Percentiles rank a stretch among this genome's conserved stretches.
phyloP scores from a whole-genome alignment of 2,888 invertebrate species.

The Bursaphelenchus okinawaensis region DNA sequence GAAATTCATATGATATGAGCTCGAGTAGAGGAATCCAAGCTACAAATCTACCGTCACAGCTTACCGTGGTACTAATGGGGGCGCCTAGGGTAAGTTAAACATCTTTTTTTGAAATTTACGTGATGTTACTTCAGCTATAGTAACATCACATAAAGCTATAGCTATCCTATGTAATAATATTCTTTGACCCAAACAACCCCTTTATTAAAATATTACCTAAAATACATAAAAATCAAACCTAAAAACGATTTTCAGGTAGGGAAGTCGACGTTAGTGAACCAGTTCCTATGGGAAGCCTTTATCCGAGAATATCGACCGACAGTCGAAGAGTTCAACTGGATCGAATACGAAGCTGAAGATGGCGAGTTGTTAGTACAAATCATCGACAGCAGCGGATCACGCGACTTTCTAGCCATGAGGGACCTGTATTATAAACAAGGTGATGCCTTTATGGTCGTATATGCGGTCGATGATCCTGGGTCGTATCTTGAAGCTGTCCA shows the following conservation, averaged over 20 bases:
- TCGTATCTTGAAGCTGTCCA: constrained; percentile 46
- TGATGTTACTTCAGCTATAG: too few species aligned
- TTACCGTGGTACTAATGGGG: constrained; percentile 29
- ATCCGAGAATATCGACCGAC: constrained; percentile 51
- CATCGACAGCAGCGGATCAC: constrained; percentile 53
- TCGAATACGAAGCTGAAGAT: constrained; percentile 46
- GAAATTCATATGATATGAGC: constrained; percentile 10
- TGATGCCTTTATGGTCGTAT: constrained; percentile 55
- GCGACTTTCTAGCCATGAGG: constrained; percentile 56
- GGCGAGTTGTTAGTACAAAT: constrained; percentile 33
- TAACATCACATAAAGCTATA: too few species aligned
- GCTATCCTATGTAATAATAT: too few species aligned
- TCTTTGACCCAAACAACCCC: too few species aligned
- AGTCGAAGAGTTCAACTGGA: constrained; percentile 57
- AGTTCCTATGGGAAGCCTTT: constrained; percentile 53
- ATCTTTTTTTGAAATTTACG: background rate
- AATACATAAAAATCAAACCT: background rate
- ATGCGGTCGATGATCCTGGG: constrained; percentile 36
- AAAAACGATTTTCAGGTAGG: constrained; percentile 41
- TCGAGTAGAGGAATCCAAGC: background rate
- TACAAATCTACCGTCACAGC: constrained; percentile 14
- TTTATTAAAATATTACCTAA: too few species aligned
- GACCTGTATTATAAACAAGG: constrained; percentile 50
- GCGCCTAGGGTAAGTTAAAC: constrained; percentile 19
- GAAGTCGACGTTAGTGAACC: constrained; percentile 53